phyloP scores from a whole-genome alignment of 2,113 vertebrate genomes.

The Elgaria multicarinata region DNA sequence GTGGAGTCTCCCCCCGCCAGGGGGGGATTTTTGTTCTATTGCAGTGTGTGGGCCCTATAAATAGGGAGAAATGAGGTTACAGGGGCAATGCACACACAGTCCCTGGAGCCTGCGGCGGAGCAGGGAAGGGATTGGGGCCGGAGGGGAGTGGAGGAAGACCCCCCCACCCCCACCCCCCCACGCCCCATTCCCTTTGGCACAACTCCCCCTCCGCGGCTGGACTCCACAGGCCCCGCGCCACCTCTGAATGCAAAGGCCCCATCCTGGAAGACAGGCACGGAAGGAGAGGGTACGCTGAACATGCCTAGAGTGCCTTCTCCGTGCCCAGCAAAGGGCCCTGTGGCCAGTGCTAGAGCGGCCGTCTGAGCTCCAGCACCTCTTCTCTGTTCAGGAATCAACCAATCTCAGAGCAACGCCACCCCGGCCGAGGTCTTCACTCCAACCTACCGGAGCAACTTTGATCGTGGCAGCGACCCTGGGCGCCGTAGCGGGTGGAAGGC shows the following conservation, averaged over 20 bases:
- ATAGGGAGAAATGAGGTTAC: not conserved
- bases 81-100: too few species aligned
- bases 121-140: too few species aligned
- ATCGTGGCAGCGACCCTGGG: fast-evolving
- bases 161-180: too few species aligned
- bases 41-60: not conserved
- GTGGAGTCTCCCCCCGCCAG: not conserved
- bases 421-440: too few species aligned
- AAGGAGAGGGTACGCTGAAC: not conserved
- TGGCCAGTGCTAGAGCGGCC: too few species aligned
- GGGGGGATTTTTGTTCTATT: not conserved
- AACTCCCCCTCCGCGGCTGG: not conserved
- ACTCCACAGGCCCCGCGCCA: not conserved
- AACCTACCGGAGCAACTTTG: not conserved
- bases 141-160: too few species aligned
- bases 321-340: not conserved
- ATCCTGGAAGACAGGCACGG: not conserved
- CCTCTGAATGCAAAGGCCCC: not conserved
- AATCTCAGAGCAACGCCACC: too few species aligned
- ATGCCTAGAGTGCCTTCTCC: not conserved
- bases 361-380: too few species aligned
- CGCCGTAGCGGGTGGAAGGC: not conserved
- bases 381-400: too few species aligned
- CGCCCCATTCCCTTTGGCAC: too few species aligned
- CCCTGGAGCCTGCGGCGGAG: too few species aligned